These are phyloP conservation scores for Cephus pygmeus DNA, from an alignment of 2,888 invertebrate species.

Conservation along the genomic window DNA sequence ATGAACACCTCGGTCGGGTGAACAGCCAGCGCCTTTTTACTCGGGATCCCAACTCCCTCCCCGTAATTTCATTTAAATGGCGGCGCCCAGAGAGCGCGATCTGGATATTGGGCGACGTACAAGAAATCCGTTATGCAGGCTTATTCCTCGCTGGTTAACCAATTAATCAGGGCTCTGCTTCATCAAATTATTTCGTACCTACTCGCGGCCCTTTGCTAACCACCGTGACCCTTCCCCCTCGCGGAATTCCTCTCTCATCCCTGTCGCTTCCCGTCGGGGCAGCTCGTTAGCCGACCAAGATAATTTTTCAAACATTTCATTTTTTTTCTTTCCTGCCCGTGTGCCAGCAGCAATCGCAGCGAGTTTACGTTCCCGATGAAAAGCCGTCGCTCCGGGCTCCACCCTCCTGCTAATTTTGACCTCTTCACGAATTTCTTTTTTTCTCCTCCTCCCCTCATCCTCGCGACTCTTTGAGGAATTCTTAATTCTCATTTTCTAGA, in stretches of 20 bases:
- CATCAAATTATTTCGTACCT: slow-evolving; percentile 49
- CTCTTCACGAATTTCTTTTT: not conserved
- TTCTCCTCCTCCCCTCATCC: not conserved
- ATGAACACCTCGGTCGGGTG: slow-evolving; percentile 39
- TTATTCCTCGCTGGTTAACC: slow-evolving; percentile 34
- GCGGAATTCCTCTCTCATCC: not conserved
- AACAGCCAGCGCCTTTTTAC: slow-evolving; percentile 15
- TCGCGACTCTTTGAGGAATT: not conserved
- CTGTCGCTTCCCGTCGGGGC: not conserved
- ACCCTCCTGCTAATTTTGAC: not conserved
- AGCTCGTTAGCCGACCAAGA: slow-evolving; percentile 29
- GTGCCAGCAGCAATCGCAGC: not conserved
- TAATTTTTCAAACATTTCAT: slow-evolving; percentile 51
- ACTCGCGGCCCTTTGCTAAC: slow-evolving; percentile 22
- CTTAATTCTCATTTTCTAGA: not conserved
- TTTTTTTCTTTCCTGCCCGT: slow-evolving; percentile 25
- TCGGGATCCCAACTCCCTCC: not conserved
- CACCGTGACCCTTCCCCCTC: slow-evolving; percentile 10
- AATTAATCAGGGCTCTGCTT: slow-evolving; percentile 55
- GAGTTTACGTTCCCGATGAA: not conserved
- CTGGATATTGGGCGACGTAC: slow-evolving; percentile 20
- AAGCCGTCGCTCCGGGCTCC: slow-evolving; percentile 2
- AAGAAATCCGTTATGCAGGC: slow-evolving; percentile 41
- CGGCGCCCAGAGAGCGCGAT: slow-evolving; percentile 31
- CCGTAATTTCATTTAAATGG: slow-evolving; percentile 42